Percentiles rank a stretch among this genome's conserved stretches.
Evolutionary conservation across 2,888 invertebrate genomes (phyloP).

Genomic region (Anorthoa munda): DNA sequence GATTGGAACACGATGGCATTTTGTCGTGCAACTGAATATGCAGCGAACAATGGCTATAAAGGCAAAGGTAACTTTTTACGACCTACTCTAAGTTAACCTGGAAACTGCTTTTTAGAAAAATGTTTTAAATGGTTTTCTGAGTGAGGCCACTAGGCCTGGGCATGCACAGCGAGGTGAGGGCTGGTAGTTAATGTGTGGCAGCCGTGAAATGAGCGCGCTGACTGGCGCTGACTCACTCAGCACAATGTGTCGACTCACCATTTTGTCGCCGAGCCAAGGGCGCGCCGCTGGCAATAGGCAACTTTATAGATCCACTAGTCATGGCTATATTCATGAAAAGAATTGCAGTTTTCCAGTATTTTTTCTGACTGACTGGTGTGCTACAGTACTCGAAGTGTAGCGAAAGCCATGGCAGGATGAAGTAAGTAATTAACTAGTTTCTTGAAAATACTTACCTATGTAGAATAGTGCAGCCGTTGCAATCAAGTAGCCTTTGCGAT

Average conservation of each 20-base stretch:
- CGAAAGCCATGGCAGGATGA: neutral
- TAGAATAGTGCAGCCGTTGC: neutral
- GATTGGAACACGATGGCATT: constrained; percentile 35
- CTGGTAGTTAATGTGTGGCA: constrained; percentile 3
- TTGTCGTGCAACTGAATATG: constrained; percentile 39
- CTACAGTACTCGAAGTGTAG: neutral
- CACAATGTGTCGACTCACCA: constrained; percentile 26
- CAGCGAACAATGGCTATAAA: neutral
- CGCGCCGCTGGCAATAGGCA: neutral
- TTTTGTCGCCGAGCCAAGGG: neutral
- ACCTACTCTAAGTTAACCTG: neutral
- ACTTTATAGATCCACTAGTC: neutral
- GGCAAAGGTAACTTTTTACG: constrained; percentile 2
- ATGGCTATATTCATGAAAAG: neutral
- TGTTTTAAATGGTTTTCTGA: neutral
- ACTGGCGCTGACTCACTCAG: neutral
- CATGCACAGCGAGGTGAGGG: constrained; percentile 1
- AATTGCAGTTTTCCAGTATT: neutral
- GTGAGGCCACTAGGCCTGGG: neutral
- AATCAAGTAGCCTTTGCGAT: neutral
- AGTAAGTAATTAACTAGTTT: constrained; percentile 9
- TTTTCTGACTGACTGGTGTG: neutral
- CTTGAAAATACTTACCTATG: neutral
- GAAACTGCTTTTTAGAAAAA: neutral
- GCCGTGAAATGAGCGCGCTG: constrained; percentile 19